Base-by-base conservation (phyloP, 2,888 invertebrate genomes). In the Eulithis prunata region DNA sequence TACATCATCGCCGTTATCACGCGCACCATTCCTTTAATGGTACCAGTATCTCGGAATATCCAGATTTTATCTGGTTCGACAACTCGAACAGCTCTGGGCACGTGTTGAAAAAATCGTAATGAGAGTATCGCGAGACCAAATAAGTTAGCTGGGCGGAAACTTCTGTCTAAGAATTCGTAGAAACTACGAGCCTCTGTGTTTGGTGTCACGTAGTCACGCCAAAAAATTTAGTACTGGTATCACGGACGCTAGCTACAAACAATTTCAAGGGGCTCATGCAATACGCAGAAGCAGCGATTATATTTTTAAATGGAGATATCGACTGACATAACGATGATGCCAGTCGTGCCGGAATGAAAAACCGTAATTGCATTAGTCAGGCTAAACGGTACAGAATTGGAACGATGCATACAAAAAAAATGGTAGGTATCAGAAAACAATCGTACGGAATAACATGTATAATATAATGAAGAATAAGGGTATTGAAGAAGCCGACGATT, bases 1-100 rank as follows among this genome's bases (percentile, higher is more conserved):
- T 82, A 81, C 86, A 82, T 84, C 86, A 86, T 77, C 79, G 78
- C 75, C 75, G 72, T 76, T 76, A 76, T 70, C 56, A 59, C 51
- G 60, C 58, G 64, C 70, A 63, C 66, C 71, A 66, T 62, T 46
- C 62, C 57, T 65, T 47, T 52, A 62, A 54, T 36, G 49, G 61
- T 61, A 54, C 62, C 58, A 13, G 61, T 61, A 54, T 62, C 58
- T n/a, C 47, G 53, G 63, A 67, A 60, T 68, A 59, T 57, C 57
- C 62, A 62, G 56, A 45, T 66, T 52, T 4, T 28, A 57, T n/a
- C 53, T 49, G 64, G 60, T 63, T 60, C 63, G 47, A 56, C 56
- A 45, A 46, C 53, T 61, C 10, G 7, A 58, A 28, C 21, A 46
- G n/a, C 36, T 28, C 12, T 13, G 3, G 6, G 51, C 5, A 28